Base-by-base conservation (phyloP, 2,113 vertebrate species). In the Sorex araneus region DNA sequence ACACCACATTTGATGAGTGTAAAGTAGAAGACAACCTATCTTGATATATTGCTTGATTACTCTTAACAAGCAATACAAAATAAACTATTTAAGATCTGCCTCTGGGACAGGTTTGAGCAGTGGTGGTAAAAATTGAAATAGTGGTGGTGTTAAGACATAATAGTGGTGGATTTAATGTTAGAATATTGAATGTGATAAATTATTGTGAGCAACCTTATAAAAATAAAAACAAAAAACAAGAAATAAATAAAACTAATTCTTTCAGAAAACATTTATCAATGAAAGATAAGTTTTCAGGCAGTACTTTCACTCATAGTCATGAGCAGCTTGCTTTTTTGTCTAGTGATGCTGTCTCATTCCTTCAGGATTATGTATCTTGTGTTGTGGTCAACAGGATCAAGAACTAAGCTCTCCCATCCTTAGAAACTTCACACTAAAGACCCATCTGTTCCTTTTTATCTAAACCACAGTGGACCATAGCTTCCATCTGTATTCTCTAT, bases 401-500 rank as follows among this genome's bases (percentile, higher is more conserved):
- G 74, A 84, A 94, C 81, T 84, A 54, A 94, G 11, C 28, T 63
- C 40, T 84, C 36, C 32, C 15, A 1, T 92, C 43, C 74, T 79
- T 88, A 84, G 76, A 36, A 69, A 57, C 11, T 25, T 89, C 30
- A 75, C 66, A 34, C 57, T 74, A 19, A 12, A 82, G 34, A 79
- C 19, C 70, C 70, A 78, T 57, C 66, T 94, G 83, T 83, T 96
- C 18, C 11, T 88, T 82, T 76, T 69, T 77, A 87, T n/a, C n/a
- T 71, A 83, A 85, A 78, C 36, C 30, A 36, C 79, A 40, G 40
- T 25, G 27, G 21, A 71, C 71, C 23, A 30, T 80, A 67, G n/a
- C 45, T 76, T 64, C 67, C 30, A 57, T 57, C 66, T 86, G 32
- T 32, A 75, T 11, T 94, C 36, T 86, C 6, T 40, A 73, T 25